Percentiles rank a stretch among this genome's conserved stretches.
These are phyloP conservation scores for Nothocercus nigrocapillus DNA, from an alignment of 2,113 vertebrate genomes.

Conservation along the genomic window DNA sequence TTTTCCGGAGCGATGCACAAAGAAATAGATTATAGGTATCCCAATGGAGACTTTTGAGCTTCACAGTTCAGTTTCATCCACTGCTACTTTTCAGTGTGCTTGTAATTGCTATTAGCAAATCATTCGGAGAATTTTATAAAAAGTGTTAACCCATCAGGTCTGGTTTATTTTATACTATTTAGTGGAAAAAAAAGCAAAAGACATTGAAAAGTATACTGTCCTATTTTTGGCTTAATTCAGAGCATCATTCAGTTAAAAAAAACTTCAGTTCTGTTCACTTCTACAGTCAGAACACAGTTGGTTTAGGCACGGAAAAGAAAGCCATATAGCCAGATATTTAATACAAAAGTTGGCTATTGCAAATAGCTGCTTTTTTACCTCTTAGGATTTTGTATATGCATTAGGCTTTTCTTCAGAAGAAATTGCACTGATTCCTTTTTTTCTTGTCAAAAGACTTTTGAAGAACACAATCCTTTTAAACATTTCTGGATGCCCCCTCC, in stretches of 20 bases:
- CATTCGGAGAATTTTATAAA: neutral
- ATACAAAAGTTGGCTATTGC: neutral
- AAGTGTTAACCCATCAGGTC: neutral
- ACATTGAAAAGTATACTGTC: neutral
- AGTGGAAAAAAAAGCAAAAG: neutral
- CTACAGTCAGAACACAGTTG: neutral
- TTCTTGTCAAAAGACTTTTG: neutral
- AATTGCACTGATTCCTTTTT: neutral
- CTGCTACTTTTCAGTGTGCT: neutral
- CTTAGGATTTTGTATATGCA: neutral
- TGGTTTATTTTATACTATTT: neutral
- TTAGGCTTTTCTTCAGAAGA: neutral
- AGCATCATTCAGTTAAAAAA: neutral
- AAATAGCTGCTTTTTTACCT: neutral
- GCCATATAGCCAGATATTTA: neutral
- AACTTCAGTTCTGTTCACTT: neutral
- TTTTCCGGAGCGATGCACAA: neutral
- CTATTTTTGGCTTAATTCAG: neutral
- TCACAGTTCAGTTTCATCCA: neutral
- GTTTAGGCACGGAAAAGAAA: neutral
- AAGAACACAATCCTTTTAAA: neutral
- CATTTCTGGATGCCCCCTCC: neutral
- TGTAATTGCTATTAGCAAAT: neutral
- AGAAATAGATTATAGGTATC: neutral
- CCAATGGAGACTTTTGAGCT: neutral